Percentiles rank a stretch among this genome's conserved stretches.
Conservation (phyloP, 2,113 vertebrate genomes). For the Ia io region DNA sequence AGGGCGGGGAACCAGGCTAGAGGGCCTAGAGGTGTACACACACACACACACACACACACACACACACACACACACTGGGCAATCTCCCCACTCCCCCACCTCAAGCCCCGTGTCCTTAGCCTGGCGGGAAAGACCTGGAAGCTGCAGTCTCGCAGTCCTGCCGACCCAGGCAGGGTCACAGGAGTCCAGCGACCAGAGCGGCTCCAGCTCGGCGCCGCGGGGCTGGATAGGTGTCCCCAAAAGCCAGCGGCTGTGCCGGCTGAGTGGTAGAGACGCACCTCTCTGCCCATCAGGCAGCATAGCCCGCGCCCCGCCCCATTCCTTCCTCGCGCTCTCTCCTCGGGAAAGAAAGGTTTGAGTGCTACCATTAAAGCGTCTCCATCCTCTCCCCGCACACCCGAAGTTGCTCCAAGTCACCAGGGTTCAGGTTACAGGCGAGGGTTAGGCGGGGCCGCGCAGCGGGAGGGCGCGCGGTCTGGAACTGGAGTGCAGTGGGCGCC, state of each 20-base stretch:
- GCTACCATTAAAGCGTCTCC: constrained; percentile 5
- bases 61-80: background rate
- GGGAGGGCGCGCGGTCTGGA: background rate
- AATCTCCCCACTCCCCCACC: background rate
- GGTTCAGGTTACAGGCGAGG: background rate
- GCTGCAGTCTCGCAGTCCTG: background rate
- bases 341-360: background rate
- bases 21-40: background rate
- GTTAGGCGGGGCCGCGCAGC: background rate
- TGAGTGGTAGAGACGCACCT: background rate
- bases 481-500: background rate
- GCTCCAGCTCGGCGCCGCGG: background rate
- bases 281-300: background rate
- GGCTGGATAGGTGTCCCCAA: background rate
- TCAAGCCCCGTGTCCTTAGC: background rate
- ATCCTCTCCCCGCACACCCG: background rate
- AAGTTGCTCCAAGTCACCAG: constrained; percentile 64
- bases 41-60: background rate
- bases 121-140: background rate
- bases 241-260: no score
- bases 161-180: background rate
- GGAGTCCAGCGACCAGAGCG: background rate
- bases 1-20: background rate
- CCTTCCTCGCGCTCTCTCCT: background rate
- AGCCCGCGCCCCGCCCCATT: background rate